Conservation (phyloP, 2,113 vertebrate genomes). For the Oncorhynchus gorbuscha region DNA sequence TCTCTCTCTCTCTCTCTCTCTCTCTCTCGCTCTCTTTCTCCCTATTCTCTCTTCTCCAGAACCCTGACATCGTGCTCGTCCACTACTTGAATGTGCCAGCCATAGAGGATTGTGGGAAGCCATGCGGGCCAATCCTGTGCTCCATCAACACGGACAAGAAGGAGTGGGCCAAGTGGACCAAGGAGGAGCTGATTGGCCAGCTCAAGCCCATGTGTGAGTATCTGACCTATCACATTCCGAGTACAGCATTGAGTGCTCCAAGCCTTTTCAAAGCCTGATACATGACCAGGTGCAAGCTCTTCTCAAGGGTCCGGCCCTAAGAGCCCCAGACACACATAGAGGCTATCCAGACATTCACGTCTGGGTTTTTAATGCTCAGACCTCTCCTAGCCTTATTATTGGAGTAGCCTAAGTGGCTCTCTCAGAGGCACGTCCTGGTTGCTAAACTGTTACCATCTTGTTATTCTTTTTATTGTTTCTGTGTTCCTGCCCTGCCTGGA, state of each 20-base stretch:
- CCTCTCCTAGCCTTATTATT: neutral
- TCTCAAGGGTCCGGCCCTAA: slow-evolving; percentile 67
- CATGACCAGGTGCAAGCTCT: slow-evolving; percentile 59
- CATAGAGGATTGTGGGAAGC: slow-evolving; percentile 98
- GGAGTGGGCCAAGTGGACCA: slow-evolving; percentile 99
- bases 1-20: neutral
- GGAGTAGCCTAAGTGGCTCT: neutral
- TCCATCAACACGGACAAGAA: slow-evolving; percentile 99
- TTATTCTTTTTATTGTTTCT: neutral
- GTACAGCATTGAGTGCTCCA: slow-evolving; percentile 28
- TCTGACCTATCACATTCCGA: slow-evolving; percentile 13
- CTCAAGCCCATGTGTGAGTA: slow-evolving; percentile 99
- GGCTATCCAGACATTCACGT: no score
- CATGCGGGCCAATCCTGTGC: slow-evolving; percentile 96
- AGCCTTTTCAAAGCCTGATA: slow-evolving; percentile 31
- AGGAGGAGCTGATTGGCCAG: slow-evolving; percentile 97
- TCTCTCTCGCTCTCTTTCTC: neutral
- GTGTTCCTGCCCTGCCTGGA: neutral
- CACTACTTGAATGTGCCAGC: slow-evolving; percentile 99
- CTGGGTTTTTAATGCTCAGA: neutral
- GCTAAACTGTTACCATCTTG: neutral
- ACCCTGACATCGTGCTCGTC: slow-evolving; percentile 97
- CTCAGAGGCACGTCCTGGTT: neutral
- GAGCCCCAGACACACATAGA: slow-evolving; percentile 24
- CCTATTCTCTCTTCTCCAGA: slow-evolving; percentile 70